Evolutionary conservation across 2,797 vertebrate species (phyloP).

Genomic region (Eulemur coronatus): DNA sequence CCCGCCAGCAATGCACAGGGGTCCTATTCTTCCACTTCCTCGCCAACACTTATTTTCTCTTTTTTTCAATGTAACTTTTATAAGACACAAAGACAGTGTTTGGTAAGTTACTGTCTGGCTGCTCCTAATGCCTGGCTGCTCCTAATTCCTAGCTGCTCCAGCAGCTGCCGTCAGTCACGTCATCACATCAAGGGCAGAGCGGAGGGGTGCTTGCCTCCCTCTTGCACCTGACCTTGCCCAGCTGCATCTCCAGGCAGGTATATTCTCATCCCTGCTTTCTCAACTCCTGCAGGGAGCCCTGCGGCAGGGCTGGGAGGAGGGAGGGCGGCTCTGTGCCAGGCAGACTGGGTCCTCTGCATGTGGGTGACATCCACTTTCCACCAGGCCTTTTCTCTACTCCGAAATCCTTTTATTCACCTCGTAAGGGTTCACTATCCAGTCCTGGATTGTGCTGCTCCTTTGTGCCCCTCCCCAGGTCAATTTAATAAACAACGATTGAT

Average conservation of each 20-base stretch:
- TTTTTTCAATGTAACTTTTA: not conserved
- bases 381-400: not conserved
- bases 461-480: not conserved
- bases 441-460: not conserved
- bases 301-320: not conserved
- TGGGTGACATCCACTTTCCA: not conserved
- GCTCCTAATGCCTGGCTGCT: not conserved
- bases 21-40: not conserved
- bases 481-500: not conserved
- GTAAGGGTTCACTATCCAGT: not conserved
- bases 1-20: accelerated
- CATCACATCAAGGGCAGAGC: accelerated
- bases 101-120: not conserved
- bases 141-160: not conserved
- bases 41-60: not conserved
- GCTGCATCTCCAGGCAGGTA: not conserved
- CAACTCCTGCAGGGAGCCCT: not conserved
- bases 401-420: not conserved
- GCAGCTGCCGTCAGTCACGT: accelerated
- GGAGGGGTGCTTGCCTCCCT: not conserved
- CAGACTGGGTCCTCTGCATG: not conserved
- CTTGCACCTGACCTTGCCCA: not conserved
- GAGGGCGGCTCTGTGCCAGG: accelerated
- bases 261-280: not conserved
- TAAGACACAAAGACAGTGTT: not conserved